These are phyloP conservation scores for Megalonaias nervosa DNA, from an alignment of 1,140 invertebrate genomes.

Conservation along the genomic window DNA sequence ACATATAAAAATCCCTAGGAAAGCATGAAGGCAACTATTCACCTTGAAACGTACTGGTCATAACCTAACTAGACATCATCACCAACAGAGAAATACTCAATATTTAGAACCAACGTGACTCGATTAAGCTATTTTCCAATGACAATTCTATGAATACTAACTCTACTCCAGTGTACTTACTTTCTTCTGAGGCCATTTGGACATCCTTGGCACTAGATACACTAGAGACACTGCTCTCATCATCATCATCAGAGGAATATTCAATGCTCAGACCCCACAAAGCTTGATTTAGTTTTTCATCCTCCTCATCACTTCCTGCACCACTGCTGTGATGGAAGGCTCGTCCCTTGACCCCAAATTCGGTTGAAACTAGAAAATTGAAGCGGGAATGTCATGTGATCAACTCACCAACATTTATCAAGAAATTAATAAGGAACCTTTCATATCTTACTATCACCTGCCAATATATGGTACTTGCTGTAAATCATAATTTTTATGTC, in stretches of 20 bases:
- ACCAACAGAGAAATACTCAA: too few species aligned
- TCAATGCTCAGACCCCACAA: constrained; percentile 67
- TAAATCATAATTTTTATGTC: too few species aligned
- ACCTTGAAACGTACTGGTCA: too few species aligned
- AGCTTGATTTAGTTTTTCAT: constrained; percentile 36
- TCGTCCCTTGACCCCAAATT: constrained; percentile 57
- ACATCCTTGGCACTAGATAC: constrained; percentile 32
- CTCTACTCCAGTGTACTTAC: neutral
- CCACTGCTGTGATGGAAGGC: constrained; percentile 68
- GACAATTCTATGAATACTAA: too few species aligned
- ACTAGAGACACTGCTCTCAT: constrained; percentile 43
- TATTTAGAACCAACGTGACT: too few species aligned
- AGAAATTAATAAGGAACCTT: constrained; percentile 3
- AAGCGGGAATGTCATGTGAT: neutral
- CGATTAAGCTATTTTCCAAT: too few species aligned
- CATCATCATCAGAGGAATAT: constrained; percentile 58
- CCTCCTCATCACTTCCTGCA: constrained; percentile 57
- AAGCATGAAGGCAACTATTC: too few species aligned
- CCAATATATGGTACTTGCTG: too few species aligned
- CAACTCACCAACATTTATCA: neutral
- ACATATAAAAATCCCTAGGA: too few species aligned
- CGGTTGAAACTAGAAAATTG: constrained; percentile 14
- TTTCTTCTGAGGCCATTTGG: constrained; percentile 33
- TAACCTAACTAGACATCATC: too few species aligned
- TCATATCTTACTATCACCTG: neutral